phyloP scores from a whole-genome alignment of 2,113 vertebrate species.

The Numida meleagris region DNA sequence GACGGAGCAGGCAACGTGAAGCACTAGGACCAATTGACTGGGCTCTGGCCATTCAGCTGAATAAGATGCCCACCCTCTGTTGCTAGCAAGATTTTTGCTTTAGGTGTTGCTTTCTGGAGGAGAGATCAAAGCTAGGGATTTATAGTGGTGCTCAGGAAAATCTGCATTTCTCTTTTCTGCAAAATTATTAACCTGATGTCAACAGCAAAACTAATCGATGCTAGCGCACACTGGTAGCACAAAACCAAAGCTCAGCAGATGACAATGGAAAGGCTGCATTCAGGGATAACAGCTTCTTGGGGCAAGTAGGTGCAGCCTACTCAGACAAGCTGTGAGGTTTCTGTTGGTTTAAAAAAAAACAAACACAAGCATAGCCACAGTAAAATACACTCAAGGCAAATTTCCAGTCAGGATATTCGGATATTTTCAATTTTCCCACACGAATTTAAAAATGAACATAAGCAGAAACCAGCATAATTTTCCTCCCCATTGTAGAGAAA shows the following conservation, averaged over 20 bases:
- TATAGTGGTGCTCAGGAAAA: background rate
- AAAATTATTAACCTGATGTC: background rate
- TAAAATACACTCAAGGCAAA: background rate
- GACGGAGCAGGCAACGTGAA: background rate
- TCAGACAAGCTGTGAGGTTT: background rate
- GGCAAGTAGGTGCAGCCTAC: background rate
- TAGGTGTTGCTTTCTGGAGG: background rate
- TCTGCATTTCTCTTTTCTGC: background rate
- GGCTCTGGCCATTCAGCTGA: background rate
- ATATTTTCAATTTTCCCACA: background rate
- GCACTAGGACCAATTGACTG: background rate
- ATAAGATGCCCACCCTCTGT: background rate
- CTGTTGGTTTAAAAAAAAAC: background rate
- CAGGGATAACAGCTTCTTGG: background rate
- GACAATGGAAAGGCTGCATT: background rate
- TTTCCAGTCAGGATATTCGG: background rate
- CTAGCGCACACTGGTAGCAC: background rate
- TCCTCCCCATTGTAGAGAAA: slow-evolving; percentile 28
- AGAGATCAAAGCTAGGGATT: background rate
- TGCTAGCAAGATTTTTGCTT: background rate
- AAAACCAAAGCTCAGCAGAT: background rate
- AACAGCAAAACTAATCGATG: background rate
- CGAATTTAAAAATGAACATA: slow-evolving; percentile 9
- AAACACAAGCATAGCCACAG: background rate
- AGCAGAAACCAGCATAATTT: slow-evolving; percentile 39